Evolutionary conservation across 2,888 invertebrate genomes (phyloP), one percentile per base, ranked within the genome.

Genomic region (Melangyna quadrimaculata): DNA sequence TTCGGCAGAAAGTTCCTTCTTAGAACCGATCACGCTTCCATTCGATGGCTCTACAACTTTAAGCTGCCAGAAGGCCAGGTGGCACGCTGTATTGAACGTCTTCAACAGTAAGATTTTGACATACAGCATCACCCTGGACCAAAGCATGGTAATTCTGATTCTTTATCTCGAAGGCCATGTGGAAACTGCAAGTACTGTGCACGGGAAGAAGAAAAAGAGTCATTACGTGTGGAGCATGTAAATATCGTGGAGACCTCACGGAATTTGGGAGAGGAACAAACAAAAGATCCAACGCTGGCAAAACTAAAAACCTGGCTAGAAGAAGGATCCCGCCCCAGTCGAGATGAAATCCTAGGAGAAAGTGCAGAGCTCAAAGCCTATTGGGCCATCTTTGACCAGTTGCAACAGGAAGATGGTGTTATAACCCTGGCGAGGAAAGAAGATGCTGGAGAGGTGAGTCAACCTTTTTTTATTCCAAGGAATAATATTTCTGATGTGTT

Each of bases 61-160:
- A 48, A 48, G 6, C 5, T 6, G 1, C 17, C 48, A 0, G 89
- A 90, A 74, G 90, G 90, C 4, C 89, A 90, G 35, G 45, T 79
- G 4, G 75, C 78, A 5, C 65, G 77, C 22, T 86, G 90, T 89
- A 65, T 90, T 4, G 88, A 90, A 73, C 63, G 86, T 40, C 82
- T 90, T 2, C 86, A 88, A 32, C 12, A 22, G 1, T 51, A 51
- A 12, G 12, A 24, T 2, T 51, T 71, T 17, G 12, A 57, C 10
- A 84, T 78, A 4, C 67, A 43, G 8, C 71, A 84, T 12, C 57
- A 74, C 8, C 32, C 55, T 7, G 65, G n/a, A n/a, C n/a, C 43
- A 29, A 19, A 27, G n/a, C 63, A 63, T 24, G 29, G 27, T 1
- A 63, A 63, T n/a, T 27, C 63, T 9, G 43, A 63, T 24, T n/a